These are phyloP conservation scores for Agapornis roseicollis DNA, from an alignment of 2,113 vertebrate genomes.

Conservation along the genomic window DNA sequence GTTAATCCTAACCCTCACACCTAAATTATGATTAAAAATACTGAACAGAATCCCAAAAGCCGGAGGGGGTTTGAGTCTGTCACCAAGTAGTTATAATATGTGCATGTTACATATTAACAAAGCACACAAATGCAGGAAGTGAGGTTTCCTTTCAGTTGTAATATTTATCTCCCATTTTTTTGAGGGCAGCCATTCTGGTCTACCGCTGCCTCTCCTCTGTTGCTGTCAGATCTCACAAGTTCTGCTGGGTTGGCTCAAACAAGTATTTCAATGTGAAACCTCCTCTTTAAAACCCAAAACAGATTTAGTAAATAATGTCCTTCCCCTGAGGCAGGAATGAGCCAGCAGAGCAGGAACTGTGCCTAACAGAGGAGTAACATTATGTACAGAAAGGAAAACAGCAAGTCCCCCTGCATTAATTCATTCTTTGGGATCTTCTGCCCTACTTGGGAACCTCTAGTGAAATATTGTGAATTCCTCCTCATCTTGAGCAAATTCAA, in stretches of 20 bases:
- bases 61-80: neutral
- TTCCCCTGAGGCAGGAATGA: constrained; percentile 3
- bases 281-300: constrained; percentile 35
- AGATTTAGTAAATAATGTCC: constrained; percentile 31
- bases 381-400: neutral
- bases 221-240: constrained; percentile 7
- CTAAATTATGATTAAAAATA: constrained; percentile 55
- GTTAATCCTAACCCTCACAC: constrained; percentile 56
- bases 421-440: neutral
- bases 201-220: neutral
- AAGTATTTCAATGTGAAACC: constrained; percentile 5
- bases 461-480: neutral
- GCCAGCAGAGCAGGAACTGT: neutral
- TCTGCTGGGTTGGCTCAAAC: neutral
- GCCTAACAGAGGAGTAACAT: accelerated
- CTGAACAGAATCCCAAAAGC: constrained; percentile 36
- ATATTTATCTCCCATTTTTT: constrained; percentile 20
- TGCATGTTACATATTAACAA: constrained; percentile 12
- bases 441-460: neutral
- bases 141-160: constrained; percentile 44
- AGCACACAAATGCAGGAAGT: constrained; percentile 27
- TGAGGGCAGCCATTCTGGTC: constrained; percentile 32
- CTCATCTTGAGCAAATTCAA: neutral
- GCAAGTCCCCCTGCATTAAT: neutral
- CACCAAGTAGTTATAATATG: constrained; percentile 33